Conservation (phyloP, 2,113 vertebrate species). For the Neolamprologus fasciatus region DNA sequence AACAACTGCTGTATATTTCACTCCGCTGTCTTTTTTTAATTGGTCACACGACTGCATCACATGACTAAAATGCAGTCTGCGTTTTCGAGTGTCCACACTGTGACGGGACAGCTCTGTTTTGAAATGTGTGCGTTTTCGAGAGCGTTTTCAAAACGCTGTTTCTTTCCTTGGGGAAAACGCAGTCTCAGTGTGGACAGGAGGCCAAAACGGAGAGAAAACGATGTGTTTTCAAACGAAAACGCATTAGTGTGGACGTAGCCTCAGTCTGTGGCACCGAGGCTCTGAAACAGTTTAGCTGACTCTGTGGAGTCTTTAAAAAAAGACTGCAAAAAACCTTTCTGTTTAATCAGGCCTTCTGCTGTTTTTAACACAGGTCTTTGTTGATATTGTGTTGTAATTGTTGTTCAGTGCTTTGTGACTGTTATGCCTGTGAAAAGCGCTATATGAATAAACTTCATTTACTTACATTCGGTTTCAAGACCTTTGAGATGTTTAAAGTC, state of each 20-base stretch:
- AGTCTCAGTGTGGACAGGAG: background rate
- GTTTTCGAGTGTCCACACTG: background rate
- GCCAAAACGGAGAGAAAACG: background rate
- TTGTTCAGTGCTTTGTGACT: background rate
- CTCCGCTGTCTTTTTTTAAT: background rate
- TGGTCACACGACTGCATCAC: background rate
- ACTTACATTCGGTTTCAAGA: background rate
- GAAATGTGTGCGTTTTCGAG: background rate
- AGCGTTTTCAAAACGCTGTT: background rate
- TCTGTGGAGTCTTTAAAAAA: background rate
- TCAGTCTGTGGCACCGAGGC: background rate
- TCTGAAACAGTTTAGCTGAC: background rate
- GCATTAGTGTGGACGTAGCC: background rate
- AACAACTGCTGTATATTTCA: background rate
- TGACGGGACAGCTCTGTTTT: background rate
- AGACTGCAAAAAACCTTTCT: background rate
- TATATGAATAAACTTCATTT: background rate
- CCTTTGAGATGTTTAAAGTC: background rate
- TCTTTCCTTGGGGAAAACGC: background rate
- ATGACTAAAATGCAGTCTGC: background rate
- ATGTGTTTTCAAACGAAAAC: background rate
- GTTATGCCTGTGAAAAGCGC: background rate
- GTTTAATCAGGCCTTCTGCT: background rate
- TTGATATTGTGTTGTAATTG: background rate
- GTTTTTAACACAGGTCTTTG: background rate